Percentiles rank a stretch among this genome's conserved stretches.
Evolutionary conservation across 2,797 vertebrate species (phyloP).

Genomic region (Crenichthys baileyi): DNA sequence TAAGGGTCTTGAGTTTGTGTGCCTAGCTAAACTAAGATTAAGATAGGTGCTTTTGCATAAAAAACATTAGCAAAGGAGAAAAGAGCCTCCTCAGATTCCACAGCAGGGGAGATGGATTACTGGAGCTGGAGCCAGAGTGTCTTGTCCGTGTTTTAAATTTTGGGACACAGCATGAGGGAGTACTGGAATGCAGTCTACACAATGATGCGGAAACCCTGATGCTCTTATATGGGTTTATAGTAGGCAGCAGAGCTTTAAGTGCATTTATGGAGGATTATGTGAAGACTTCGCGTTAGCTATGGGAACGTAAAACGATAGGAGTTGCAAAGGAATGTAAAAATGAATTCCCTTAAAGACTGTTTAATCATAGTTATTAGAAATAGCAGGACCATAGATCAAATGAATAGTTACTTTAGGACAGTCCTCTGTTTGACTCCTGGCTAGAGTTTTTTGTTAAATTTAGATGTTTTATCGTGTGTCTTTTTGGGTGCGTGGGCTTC

Average conservation of each 20-base stretch:
- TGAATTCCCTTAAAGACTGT: slow-evolving; percentile 22
- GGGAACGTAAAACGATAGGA: slow-evolving; percentile 58
- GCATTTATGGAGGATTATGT: slow-evolving; percentile 52
- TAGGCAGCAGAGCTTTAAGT: slow-evolving; percentile 50
- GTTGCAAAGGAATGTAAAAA: slow-evolving; percentile 1
- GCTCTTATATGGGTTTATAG: slow-evolving; percentile 70
- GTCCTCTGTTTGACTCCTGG: background rate
- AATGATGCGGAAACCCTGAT: slow-evolving; percentile 44
- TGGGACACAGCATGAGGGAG: slow-evolving; percentile 40
- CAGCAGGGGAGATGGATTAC: slow-evolving; percentile 25
- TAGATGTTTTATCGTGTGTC: background rate
- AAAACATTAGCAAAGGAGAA: background rate
- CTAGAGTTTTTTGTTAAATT: background rate
- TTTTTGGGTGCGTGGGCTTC: background rate
- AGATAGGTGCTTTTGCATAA: slow-evolving; percentile 6
- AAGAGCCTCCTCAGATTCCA: slow-evolving; percentile 12
- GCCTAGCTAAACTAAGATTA: background rate
- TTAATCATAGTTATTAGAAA: slow-evolving; percentile 16
- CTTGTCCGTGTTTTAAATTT: slow-evolving; percentile 43
- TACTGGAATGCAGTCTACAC: slow-evolving; percentile 59
- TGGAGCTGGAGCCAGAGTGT: slow-evolving; percentile 27
- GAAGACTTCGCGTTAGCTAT: slow-evolving; percentile 53
- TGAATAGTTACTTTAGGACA: background rate
- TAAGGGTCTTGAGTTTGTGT: background rate
- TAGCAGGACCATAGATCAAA: background rate